Percentiles rank a stretch among this genome's conserved stretches.
Conservation (phyloP, 2,797 vertebrate genomes). For the Arremon aurantiirostris region DNA sequence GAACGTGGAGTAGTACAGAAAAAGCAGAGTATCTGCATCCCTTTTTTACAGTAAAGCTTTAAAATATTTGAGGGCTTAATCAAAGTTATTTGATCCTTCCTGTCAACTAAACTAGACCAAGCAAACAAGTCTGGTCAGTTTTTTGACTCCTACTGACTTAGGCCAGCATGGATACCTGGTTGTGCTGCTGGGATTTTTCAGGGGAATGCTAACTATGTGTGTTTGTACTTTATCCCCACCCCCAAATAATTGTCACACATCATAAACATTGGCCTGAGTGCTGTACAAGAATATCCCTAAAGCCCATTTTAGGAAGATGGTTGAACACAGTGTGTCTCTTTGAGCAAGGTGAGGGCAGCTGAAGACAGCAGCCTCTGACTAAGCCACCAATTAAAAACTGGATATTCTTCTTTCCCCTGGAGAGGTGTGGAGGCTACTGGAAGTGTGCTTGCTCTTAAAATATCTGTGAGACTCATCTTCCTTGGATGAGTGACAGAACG, state of each 20-base stretch:
- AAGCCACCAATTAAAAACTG: slow-evolving; percentile 48
- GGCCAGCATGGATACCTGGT: background rate
- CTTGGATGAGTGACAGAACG: background rate
- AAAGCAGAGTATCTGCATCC: background rate
- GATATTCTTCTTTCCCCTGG: slow-evolving; percentile 34
- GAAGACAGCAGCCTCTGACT: background rate
- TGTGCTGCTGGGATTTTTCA: background rate
- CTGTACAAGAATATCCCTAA: background rate
- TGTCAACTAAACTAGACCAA: background rate
- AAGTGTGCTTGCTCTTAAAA: slow-evolving; percentile 10
- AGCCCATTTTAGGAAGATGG: background rate
- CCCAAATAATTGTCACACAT: background rate
- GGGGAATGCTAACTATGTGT: background rate
- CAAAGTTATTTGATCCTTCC: background rate
- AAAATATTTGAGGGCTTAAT: background rate
- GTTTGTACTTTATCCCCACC: background rate
- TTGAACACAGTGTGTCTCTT: background rate
- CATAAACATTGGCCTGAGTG: background rate
- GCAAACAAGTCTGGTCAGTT: background rate
- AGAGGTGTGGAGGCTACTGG: background rate
- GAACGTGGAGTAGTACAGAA: background rate
- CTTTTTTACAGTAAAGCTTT: background rate
- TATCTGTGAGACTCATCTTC: background rate
- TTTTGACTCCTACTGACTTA: background rate
- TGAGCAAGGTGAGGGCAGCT: slow-evolving; percentile 36